A percentile compares a stretch with the other conserved stretches of the same genome.
phyloP scores from a whole-genome alignment of 2,113 vertebrate genomes.

The Malurus melanocephalus region DNA sequence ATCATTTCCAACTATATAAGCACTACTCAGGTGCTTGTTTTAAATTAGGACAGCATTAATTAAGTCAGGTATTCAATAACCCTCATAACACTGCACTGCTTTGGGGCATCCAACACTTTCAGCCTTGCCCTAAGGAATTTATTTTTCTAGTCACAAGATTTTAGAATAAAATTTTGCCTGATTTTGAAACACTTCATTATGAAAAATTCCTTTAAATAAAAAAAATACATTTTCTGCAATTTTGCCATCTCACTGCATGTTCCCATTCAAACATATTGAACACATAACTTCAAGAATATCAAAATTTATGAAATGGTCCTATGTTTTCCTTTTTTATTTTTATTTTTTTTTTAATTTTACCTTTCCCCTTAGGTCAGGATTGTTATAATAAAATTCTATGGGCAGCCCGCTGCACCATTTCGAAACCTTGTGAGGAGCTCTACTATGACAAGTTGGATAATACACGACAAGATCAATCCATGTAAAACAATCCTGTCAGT shows the following conservation, averaged over 20 bases:
- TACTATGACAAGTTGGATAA: not conserved
- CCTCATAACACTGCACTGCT: not conserved
- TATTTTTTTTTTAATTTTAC: not conserved
- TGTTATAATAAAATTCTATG: not conserved
- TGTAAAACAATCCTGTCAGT: not conserved
- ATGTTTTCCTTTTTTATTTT: not conserved
- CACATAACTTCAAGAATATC: not conserved
- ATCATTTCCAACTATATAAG: not conserved
- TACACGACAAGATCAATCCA: not conserved
- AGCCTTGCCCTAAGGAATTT: not conserved
- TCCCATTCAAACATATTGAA: not conserved
- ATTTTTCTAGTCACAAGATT: not conserved
- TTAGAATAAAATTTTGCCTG: not conserved
- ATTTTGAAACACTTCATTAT: not conserved
- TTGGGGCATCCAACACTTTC: not conserved
- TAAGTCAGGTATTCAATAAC: not conserved
- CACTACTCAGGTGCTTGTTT: not conserved
- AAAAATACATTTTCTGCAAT: not conserved
- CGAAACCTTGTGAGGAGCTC: not conserved
- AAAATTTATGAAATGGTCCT: not conserved
- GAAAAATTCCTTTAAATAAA: not conserved
- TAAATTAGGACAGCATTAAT: not conserved
- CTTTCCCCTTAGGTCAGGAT: not conserved
- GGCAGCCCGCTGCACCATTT: not conserved
- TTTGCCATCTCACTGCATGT: not conserved